phyloP scores from a whole-genome alignment of 2,797 vertebrate genomes.

The Ptychobarbus kaznakovi region DNA sequence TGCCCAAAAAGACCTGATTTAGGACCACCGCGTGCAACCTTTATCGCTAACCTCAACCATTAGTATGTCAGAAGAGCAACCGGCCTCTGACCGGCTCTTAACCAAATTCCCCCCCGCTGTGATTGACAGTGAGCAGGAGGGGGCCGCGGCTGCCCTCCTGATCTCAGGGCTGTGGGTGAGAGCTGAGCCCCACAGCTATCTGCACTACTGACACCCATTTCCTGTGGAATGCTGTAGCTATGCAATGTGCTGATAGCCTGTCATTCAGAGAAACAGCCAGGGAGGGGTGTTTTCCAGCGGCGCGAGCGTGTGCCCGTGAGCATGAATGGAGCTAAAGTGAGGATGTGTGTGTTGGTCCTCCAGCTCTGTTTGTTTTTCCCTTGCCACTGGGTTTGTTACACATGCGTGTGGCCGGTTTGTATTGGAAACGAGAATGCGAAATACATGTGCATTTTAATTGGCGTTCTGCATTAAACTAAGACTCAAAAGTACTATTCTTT shows the following conservation, averaged over 20 bases:
- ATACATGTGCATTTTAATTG: neutral
- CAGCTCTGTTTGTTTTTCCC: conserved; percentile 73
- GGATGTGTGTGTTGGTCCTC: conserved; percentile 61
- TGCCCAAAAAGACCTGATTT: conserved; percentile 47
- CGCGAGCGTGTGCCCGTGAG: neutral
- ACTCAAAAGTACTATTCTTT: neutral
- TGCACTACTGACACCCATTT: conserved; percentile 57
- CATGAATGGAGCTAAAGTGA: conserved; percentile 61
- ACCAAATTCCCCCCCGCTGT: conserved; percentile 41
- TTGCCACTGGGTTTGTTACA: conserved; percentile 41
- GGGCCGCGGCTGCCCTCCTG: conserved; percentile 15
- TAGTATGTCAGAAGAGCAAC: conserved; percentile 46
- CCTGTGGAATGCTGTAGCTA: conserved; percentile 54
- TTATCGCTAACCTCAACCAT: conserved; percentile 38
- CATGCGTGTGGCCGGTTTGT: conserved; percentile 36
- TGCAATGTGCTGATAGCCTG: conserved; percentile 34
- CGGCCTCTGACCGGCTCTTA: conserved; percentile 34
- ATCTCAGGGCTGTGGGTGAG: conserved; percentile 41
- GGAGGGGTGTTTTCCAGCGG: conserved; percentile 23
- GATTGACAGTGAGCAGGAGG: conserved; percentile 45
- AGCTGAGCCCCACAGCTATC: conserved; percentile 44
- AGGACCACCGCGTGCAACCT: conserved; percentile 32
- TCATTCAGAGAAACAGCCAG: conserved; percentile 32
- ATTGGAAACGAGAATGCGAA: conserved; percentile 2
- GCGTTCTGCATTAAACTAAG: neutral